A percentile compares a stretch with the other conserved stretches of the same genome.
phyloP scores from a whole-genome alignment of 2,888 invertebrate genomes.

The Nyleta sp. region DNA sequence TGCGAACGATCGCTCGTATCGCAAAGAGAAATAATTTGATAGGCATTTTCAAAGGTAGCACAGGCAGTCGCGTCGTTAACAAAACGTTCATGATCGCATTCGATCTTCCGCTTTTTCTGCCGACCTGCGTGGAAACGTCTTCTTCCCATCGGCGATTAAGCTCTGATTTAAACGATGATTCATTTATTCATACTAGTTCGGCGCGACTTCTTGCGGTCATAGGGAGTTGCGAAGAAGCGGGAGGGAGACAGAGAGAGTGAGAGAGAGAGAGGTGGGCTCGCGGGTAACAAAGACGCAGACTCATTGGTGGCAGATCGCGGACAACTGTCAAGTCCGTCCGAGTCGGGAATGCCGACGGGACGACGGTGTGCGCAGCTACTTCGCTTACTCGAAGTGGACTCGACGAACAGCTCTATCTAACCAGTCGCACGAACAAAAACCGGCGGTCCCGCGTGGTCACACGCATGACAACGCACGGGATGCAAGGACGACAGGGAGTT shows the following conservation, averaged over 20 bases:
- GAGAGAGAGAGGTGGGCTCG: no score
- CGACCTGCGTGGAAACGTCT: constrained; percentile 47
- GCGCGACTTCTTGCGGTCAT: constrained; percentile 48
- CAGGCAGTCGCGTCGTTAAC: constrained; percentile 10
- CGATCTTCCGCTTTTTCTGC: constrained; percentile 43
- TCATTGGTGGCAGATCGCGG: constrained; percentile 71
- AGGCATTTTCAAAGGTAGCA: constrained; percentile 22
- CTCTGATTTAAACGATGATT: constrained; percentile 59
- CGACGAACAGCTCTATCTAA: constrained; percentile 77
- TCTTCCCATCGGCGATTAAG: constrained; percentile 55
- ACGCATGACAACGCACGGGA: constrained; percentile 72
- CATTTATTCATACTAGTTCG: constrained; percentile 57
- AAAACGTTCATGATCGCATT: constrained; percentile 43
- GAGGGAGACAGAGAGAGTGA: constrained; percentile 28
- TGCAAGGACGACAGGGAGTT: constrained; percentile 71
- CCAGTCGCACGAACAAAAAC: constrained; percentile 73
- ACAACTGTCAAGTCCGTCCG: constrained; percentile 76
- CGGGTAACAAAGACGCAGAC: constrained; percentile 65
- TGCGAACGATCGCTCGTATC: constrained; percentile 16
- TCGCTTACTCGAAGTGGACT: constrained; percentile 70
- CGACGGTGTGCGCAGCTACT: constrained; percentile 76
- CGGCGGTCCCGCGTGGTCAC: constrained; percentile 73
- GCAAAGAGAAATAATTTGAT: constrained; percentile 35
- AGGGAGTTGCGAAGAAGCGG: constrained; percentile 15
- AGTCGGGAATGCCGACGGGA: constrained; percentile 77